Percentiles rank a stretch among this genome's conserved stretches.
Conservation (phyloP, 2,797 vertebrate species). For the Tarsius wallacei region DNA sequence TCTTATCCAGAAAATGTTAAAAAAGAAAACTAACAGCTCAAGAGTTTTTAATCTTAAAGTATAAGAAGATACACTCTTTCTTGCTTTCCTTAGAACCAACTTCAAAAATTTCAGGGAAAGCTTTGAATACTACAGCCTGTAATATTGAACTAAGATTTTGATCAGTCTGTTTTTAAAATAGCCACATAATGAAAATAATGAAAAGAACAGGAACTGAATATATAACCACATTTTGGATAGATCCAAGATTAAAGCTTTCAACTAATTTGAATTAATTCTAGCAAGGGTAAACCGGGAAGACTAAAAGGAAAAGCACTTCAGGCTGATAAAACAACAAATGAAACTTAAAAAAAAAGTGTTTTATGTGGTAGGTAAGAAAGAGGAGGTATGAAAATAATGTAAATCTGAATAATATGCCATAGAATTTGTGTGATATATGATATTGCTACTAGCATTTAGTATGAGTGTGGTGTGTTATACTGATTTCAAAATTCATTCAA, state of each 20-base stretch:
- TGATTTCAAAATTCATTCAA: neutral
- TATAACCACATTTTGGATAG: neutral
- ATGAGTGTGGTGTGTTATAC: neutral
- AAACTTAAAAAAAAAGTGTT: neutral
- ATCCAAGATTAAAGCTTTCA: conserved; percentile 33
- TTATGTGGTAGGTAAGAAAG: neutral
- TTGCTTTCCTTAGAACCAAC: neutral
- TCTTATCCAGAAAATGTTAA: conserved; percentile 3
- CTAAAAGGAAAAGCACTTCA: neutral
- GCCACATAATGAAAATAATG: neutral
- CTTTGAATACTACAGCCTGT: neutral
- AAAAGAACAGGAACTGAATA: neutral
- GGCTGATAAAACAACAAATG: neutral
- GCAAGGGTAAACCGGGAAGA: neutral
- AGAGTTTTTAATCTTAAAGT: conserved; percentile 43
- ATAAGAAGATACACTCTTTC: neutral
- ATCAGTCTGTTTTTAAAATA: conserved; percentile 54
- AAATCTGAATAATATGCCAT: neutral
- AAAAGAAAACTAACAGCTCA: conserved; percentile 62
- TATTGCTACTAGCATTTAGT: neutral
- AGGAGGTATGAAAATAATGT: neutral
- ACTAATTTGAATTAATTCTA: conserved; percentile 59
- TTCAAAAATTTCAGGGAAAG: conserved; percentile 42
- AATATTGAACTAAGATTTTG: conserved; percentile 35
- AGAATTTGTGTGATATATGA: neutral